Evolutionary conservation across 2,113 vertebrate species (phyloP), one percentile per base, ranked within the genome.

Genomic region (Capreolus pygargus): DNA sequence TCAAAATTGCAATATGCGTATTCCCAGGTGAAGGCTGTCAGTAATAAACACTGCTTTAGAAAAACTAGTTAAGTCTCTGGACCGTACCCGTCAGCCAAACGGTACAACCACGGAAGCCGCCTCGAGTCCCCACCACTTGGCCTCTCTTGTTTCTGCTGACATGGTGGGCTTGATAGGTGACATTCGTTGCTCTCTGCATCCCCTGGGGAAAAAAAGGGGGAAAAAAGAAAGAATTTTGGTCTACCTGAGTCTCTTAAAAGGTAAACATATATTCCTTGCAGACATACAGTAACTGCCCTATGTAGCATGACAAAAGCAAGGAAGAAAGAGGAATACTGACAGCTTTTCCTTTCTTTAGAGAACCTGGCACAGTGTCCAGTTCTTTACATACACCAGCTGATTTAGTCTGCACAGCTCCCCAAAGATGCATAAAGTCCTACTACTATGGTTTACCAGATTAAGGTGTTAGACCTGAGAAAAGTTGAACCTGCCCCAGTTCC

Each of bases 91-190:
- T 99, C 76, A 99, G 99, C 99, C 99, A 99, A 45, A 99, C 99
- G 0, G 99, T 99, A 97, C 99, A 99, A 54, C 99, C 99, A 64
- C 99, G 99, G 98, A 99, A 99, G 14, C 99, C 99, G 92, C 99
- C 99, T 99, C 99, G 99, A 78, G 99, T 99, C 70, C 99, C 99
- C 36, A 99, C 99, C 81, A 99, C 99, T 94, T 99, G 99, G 4
- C 99, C 99, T 52, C 99, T 99, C 98, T 99, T 99, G 98, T 99
- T 99, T 97, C 99, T 98, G 98, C 99, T 99, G 91, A 99, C 99
- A 70, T 99, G 99, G 97, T 99, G 99, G 58, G 99, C 99, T 98
- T 99, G 99, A 97, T 99, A 99, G 76, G 99, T 99, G 95, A 99
- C 99, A 54, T 99, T 99, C 30, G 99, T 99, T 33, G 99, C 99